A percentile compares a stretch with the other conserved stretches of the same genome.
phyloP scores from a whole-genome alignment of 1,140 invertebrate genomes.

The Octopus sinensis region DNA sequence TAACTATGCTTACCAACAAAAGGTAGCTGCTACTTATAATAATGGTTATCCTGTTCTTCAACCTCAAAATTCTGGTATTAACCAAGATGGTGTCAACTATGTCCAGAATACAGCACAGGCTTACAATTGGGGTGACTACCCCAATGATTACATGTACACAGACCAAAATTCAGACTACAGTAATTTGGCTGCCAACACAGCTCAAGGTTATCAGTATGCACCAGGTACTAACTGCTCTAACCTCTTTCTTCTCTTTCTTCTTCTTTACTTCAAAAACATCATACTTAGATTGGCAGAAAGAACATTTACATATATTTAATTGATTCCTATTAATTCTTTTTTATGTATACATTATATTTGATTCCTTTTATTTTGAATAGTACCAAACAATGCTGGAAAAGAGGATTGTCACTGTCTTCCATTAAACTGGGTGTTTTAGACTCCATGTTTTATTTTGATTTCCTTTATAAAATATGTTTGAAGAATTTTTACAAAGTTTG shows the following conservation, averaged over 20 bases:
- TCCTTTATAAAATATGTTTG: too few relatives aligned
- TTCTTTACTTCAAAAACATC: neutral
- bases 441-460: too few relatives aligned
- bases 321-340: too few relatives aligned
- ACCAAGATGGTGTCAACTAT: neutral
- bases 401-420: too few relatives aligned
- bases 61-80: neutral
- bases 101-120: neutral
- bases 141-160: constrained; percentile 3
- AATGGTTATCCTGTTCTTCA: neutral
- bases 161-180: constrained; percentile 8
- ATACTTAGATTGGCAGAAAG: neutral
- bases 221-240: constrained; percentile 2
- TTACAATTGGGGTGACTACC: constrained; percentile 10
- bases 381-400: too few relatives aligned
- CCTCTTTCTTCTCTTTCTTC: neutral
- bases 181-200: neutral
- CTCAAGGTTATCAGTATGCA: neutral
- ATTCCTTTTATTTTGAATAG: too few relatives aligned
- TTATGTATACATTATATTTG: too few relatives aligned
- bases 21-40: neutral
- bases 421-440: too few relatives aligned
- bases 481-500: too few relatives aligned
- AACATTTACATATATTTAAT: too few relatives aligned
- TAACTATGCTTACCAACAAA: constrained; percentile 11